phyloP scores from a whole-genome alignment of 2,113 vertebrate species.

The Forbesichthys agassizii region DNA sequence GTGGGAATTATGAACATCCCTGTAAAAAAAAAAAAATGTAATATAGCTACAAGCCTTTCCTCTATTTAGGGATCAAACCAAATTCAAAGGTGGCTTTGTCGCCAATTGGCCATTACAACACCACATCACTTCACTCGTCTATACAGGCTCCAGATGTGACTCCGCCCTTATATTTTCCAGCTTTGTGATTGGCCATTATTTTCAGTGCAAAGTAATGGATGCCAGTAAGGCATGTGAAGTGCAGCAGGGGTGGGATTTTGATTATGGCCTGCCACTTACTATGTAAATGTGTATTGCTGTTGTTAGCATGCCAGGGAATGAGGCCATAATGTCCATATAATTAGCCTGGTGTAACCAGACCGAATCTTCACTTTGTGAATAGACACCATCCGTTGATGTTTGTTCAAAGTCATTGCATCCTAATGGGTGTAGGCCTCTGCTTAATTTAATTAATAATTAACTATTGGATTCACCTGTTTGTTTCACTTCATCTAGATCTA shows the following conservation, averaged over 20 bases:
- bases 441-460: too few species aligned
- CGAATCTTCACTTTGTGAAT: background rate
- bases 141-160: too few species aligned
- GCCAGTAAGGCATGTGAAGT: constrained; percentile 26
- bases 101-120: too few species aligned
- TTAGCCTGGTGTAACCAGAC: constrained; percentile 14
- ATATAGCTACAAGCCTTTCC: background rate
- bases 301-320: constrained; percentile 46
- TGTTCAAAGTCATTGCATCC: background rate
- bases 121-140: too few species aligned
- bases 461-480: too few species aligned
- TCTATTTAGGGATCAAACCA: background rate
- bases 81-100: background rate
- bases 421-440: too few species aligned
- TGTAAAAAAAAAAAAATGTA: background rate
- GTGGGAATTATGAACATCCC: background rate
- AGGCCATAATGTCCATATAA: constrained; percentile 46
- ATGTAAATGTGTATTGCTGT: constrained; percentile 49
- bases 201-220: too few species aligned
- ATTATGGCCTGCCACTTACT: constrained; percentile 46
- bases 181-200: too few species aligned
- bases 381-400: background rate
- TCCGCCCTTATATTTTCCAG: too few species aligned
- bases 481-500: too few species aligned
- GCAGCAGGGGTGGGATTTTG: constrained; percentile 31